Percentiles rank a stretch among this genome's conserved stretches.
Conservation (phyloP, 2,113 vertebrate species). For the Corvus moneduloides region DNA sequence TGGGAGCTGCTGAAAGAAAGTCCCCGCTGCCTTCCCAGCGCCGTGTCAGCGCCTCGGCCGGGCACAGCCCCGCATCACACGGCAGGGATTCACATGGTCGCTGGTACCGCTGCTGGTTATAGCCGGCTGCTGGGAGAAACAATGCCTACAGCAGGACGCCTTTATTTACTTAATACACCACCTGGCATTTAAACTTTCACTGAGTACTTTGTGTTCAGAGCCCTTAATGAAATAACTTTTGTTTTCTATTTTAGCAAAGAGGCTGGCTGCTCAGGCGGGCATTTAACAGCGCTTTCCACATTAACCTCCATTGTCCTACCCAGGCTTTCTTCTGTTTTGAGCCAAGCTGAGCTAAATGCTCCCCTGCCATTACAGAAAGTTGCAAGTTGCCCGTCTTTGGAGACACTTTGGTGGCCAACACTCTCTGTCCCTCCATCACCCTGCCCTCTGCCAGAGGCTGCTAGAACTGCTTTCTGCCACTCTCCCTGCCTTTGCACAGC, state of each 20-base stretch:
- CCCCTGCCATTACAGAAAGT: not conserved
- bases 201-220: constrained; percentile 10
- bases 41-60: not conserved
- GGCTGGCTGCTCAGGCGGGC: not conserved
- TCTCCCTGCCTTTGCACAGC: not conserved
- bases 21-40: not conserved
- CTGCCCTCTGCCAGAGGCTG: not conserved
- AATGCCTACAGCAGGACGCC: constrained; percentile 23
- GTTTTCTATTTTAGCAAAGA: not conserved
- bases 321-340: not conserved
- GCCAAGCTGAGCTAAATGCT: not conserved
- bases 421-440: not conserved
- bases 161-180: constrained; percentile 57
- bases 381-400: not conserved
- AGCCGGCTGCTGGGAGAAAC: constrained; percentile 45
- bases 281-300: not conserved
- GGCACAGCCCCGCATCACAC: not conserved
- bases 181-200: constrained; percentile 25
- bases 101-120: not conserved
- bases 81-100: constrained; percentile 10
- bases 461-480: not conserved
- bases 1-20: not conserved
- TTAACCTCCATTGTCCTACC: not conserved
- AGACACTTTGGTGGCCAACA: not conserved
- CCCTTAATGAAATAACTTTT: constrained; percentile 4